Conservation (phyloP, 2,888 invertebrate genomes). For the Thymelicus sylvestris region DNA sequence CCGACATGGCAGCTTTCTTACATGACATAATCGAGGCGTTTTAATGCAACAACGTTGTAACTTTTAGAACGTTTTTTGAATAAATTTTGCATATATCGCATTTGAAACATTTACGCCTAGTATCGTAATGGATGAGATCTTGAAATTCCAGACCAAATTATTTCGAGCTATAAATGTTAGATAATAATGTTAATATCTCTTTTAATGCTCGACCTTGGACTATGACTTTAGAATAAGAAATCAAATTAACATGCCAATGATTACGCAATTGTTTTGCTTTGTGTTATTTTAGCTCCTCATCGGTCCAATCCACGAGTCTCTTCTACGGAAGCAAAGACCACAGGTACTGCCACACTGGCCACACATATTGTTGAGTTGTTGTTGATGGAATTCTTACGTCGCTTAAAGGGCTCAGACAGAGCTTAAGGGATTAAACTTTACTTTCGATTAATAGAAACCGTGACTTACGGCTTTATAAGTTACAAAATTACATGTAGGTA, state of each 20-base stretch:
- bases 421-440: no score
- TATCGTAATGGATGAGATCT: slow-evolving; percentile 43
- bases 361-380: no score
- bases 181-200: slow-evolving; percentile 26
- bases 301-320: no score
- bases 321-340: no score
- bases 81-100: slow-evolving; percentile 48
- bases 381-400: no score
- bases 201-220: slow-evolving; percentile 34
- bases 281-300: no score
- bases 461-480: no score
- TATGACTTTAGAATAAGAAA: slow-evolving; percentile 30
- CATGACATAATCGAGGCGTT: slow-evolving; percentile 27
- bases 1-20: slow-evolving; percentile 44
- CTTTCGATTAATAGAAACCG: no score
- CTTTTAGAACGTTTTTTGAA: slow-evolving; percentile 44
- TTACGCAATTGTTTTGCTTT: slow-evolving; percentile 13
- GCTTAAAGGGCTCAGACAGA: no score
- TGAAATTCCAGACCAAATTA: slow-evolving; percentile 27
- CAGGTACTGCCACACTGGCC: no score
- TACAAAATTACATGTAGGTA: no score
- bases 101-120: slow-evolving; percentile 39
- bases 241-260: slow-evolving; percentile 20
- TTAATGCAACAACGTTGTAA: slow-evolving; percentile 49
- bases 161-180: slow-evolving; percentile 32